A percentile compares a stretch with the other conserved stretches of the same genome.
Evolutionary conservation across 2,888 invertebrate genomes (phyloP).

Genomic region (Strigamia crassipes): DNA sequence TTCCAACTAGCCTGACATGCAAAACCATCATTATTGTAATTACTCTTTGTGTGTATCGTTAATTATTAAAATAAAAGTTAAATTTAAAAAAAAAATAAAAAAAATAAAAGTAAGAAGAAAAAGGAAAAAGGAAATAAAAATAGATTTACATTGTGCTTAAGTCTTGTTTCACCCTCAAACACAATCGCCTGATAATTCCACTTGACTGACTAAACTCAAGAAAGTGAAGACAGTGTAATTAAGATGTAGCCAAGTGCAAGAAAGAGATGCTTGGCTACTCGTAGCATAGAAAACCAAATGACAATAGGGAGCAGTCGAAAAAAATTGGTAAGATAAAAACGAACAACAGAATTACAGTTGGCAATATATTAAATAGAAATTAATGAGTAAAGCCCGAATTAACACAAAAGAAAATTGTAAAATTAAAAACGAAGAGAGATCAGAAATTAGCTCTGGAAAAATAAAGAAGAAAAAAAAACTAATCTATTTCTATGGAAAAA

Average conservation of each 20-base stretch:
- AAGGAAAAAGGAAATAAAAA: slow-evolving; percentile 11
- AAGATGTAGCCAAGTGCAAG: slow-evolving; percentile 40
- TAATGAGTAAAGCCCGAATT: background rate
- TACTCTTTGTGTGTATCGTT: background rate
- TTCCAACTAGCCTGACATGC: slow-evolving; percentile 40
- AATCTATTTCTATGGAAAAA: background rate
- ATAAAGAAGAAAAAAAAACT: background rate
- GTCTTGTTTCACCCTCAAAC: slow-evolving; percentile 33
- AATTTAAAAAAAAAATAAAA: background rate
- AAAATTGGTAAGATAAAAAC: background rate
- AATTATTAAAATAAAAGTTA: slow-evolving; percentile 18
- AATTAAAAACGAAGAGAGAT: background rate
- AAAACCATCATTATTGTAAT: slow-evolving; percentile 35
- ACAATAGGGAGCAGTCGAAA: background rate
- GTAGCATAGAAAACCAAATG: slow-evolving; percentile 18
- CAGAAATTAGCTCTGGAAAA: background rate
- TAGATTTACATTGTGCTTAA: slow-evolving; percentile 38
- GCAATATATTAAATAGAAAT: slow-evolving; percentile 17
- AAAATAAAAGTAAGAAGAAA: background rate
- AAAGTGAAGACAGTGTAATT: slow-evolving; percentile 40
- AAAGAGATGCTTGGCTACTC: slow-evolving; percentile 38
- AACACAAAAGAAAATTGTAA: background rate
- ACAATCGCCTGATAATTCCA: slow-evolving; percentile 42
- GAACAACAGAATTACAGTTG: slow-evolving; percentile 29
- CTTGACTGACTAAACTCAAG: slow-evolving; percentile 37